A percentile compares a stretch with the other conserved stretches of the same genome.
These are phyloP conservation scores for Anthonomus grandis DNA, from an alignment of 1,140 invertebrate species.

Conservation along the genomic window DNA sequence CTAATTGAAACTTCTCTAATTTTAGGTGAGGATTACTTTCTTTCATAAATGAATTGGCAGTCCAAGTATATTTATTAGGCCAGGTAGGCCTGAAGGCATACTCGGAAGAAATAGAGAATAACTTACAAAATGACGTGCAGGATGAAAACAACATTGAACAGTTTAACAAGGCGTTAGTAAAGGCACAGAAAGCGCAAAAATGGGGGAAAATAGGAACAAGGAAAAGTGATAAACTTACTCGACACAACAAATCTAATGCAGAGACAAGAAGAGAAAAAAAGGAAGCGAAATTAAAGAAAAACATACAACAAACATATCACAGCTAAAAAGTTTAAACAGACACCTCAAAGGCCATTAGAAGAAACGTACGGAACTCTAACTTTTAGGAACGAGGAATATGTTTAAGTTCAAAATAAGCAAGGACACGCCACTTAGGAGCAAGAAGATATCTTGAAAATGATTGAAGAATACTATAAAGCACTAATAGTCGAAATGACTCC, in stretches of 20 bases:
- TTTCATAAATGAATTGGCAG: too few species aligned
- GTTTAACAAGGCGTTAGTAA: neutral
- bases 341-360: neutral
- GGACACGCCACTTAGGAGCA: neutral
- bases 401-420: neutral
- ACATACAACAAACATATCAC: neutral
- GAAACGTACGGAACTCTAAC: too few species aligned
- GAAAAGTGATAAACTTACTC: neutral
- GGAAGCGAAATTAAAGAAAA: neutral
- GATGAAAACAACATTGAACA: neutral
- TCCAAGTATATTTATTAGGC: too few species aligned
- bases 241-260: neutral
- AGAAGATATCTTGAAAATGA: constrained; percentile 3
- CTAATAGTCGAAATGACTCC: neutral
- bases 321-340: neutral
- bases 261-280: too few species aligned
- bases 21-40: too few species aligned
- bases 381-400: neutral
- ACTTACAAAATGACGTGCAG: neutral
- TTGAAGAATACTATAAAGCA: constrained; percentile 2
- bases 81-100: neutral
- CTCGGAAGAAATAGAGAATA: neutral
- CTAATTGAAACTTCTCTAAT: too few species aligned
- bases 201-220: neutral
- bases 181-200: neutral